These are phyloP conservation scores for Naso thynnoides DNA, from an alignment of 2,797 vertebrate genomes.

Conservation along the genomic window DNA sequence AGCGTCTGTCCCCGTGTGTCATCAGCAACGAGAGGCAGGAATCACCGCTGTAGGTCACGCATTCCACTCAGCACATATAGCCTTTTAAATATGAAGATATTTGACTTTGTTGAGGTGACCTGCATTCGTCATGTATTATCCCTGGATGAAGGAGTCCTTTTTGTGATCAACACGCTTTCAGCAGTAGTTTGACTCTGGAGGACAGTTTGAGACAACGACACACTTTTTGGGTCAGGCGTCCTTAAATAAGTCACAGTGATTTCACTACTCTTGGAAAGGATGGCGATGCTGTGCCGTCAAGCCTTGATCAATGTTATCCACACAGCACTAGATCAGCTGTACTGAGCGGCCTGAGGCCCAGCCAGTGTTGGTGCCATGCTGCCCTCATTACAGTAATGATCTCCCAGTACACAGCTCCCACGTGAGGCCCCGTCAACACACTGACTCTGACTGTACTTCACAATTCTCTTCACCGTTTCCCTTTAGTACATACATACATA, in stretches of 20 bases:
- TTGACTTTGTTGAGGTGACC: no score
- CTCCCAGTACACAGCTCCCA: conserved; percentile 69
- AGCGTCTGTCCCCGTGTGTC: no score
- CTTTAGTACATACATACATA: conserved; percentile 4
- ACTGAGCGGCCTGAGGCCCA: conserved; percentile 66
- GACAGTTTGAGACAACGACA: conserved; percentile 37
- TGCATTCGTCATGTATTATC: no score
- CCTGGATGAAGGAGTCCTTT: conserved; percentile 51
- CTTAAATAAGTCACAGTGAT: conserved; percentile 69
- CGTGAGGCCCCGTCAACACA: conserved; percentile 62
- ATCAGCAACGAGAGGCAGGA: no score
- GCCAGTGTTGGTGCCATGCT: conserved; percentile 68
- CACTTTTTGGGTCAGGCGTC: conserved; percentile 56
- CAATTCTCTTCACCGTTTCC: conserved; percentile 24
- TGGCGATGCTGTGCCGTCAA: conserved; percentile 35
- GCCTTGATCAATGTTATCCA: conserved; percentile 73
- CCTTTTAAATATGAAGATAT: no score
- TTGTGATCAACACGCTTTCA: conserved; percentile 52
- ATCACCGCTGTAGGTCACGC: no score
- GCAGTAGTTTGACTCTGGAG: conserved; percentile 21
- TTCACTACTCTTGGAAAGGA: conserved; percentile 49
- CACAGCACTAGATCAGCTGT: conserved; percentile 61
- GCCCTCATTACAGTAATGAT: conserved; percentile 83
- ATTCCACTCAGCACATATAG: no score
- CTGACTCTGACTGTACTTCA: conserved; percentile 54